Evolutionary conservation across 2,113 vertebrate species (phyloP), one percentile per base, ranked within the genome.

Genomic region (Phoxinus phoxinus): DNA sequence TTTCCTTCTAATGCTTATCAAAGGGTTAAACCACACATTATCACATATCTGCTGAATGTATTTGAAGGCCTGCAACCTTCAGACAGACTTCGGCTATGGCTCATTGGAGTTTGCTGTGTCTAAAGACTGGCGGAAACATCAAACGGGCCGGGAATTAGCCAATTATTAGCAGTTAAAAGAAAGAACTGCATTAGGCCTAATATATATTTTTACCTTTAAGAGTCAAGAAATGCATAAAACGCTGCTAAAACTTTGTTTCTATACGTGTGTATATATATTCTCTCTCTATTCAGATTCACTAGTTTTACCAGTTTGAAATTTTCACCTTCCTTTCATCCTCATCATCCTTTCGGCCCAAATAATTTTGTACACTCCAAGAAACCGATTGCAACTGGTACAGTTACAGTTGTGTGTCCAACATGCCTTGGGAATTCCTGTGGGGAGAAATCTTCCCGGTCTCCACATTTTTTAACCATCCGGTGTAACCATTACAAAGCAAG

Each of bases 101-200:
- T 76, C 61, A 76, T 88, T 84, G 76, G 61, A 61, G 81, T 75
- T 79, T 81, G 85, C 73, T 84, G 81, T 84, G 32, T 59, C 12
- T 86, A 76, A 77, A 76, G 71, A 61, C 58, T 61, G 48, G 67
- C 23, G 6, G 37, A 81, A 58, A 88, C 84, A 61, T 88, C 84
- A 86, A 86, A 84, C 48, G 8, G 19, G 48, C 41, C 46, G 12
- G 15, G 72, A 19, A 30, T 82, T 61, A 51, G 25, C 21, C 63
- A 48, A 71, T 84, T 56, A 84, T 30, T 74, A 79, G 23, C 23
- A 51, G 46, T 46, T 71, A 44, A 32, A 17, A 25, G 30, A 85
- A 65, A 73, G 63, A 58, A 23, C 27, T 58, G 53, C 27, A 46
- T 56, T 77, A 35, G 17, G 25, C 30, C 53, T n/a, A 35, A 44